These are phyloP conservation scores for Lepus timidus DNA, from an alignment of 2,113 vertebrate genomes.

Conservation along the genomic window DNA sequence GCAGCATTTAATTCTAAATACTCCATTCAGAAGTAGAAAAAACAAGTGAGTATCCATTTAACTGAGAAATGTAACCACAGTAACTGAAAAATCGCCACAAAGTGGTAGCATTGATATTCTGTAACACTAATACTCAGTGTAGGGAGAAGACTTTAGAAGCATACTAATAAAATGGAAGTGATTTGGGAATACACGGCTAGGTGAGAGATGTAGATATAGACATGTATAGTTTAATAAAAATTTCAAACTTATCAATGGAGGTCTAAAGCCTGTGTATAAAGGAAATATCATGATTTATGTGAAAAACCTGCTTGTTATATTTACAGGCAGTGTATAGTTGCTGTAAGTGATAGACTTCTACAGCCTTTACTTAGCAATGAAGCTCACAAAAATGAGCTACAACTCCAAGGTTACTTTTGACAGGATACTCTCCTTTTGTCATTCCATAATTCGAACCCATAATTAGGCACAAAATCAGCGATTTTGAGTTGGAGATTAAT, in stretches of 20 bases:
- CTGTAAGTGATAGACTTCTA: not conserved
- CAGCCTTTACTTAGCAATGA: not conserved
- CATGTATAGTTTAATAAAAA: not conserved
- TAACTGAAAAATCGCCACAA: conserved; percentile 62
- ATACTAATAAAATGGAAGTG: not conserved
- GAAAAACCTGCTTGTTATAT: not conserved
- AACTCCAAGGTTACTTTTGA: not conserved
- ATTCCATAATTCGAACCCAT: not conserved
- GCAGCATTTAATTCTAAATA: conserved; percentile 75
- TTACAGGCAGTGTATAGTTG: not conserved
- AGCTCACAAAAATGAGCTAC: not conserved
- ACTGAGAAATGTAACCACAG: conserved; percentile 46
- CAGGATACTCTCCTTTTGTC: not conserved
- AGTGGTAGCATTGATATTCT: not conserved
- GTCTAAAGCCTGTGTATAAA: not conserved
- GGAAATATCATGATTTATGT: not conserved
- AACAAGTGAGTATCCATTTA: conserved; percentile 72
- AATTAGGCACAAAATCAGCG: not conserved
- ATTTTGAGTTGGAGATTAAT: conserved; percentile 5
- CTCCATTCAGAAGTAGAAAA: conserved; percentile 59
- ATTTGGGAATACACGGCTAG: not conserved
- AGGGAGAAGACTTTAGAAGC: not conserved
- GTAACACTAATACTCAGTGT: not conserved
- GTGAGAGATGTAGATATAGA: not conserved
- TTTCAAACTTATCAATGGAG: not conserved